Evolutionary conservation across 2,797 vertebrate species (phyloP).

Genomic region (Poeciliopsis gracilis): DNA sequence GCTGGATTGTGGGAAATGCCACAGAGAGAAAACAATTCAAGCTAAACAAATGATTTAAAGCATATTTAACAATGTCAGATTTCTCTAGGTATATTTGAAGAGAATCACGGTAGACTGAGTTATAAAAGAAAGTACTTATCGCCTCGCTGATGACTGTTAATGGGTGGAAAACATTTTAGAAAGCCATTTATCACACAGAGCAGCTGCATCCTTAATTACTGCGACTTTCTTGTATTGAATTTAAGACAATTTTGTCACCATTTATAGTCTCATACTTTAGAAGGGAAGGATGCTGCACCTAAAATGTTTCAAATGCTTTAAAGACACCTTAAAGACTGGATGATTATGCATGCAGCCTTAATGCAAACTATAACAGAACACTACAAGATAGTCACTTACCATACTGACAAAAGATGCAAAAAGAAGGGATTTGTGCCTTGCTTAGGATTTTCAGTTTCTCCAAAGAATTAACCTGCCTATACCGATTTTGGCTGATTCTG

Average conservation of each 20-base stretch:
- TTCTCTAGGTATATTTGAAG: conserved; percentile 37
- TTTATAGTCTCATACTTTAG: conserved; percentile 41
- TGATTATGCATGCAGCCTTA: conserved; percentile 12
- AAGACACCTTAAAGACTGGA: conserved; percentile 20
- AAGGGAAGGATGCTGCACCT: conserved; percentile 29
- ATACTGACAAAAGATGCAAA: background rate
- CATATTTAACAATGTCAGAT: conserved; percentile 34
- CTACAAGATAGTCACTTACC: background rate
- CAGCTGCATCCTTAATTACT: conserved; percentile 24
- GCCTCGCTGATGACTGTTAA: conserved; percentile 13
- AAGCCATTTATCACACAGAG: conserved; percentile 31
- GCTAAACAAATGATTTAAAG: conserved; percentile 54
- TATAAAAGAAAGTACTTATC: conserved; percentile 12
- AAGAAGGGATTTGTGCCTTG: background rate
- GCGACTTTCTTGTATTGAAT: conserved; percentile 31
- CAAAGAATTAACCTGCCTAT: background rate
- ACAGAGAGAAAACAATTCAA: conserved; percentile 32
- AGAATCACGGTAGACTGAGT: conserved; percentile 11
- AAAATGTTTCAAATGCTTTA: conserved; percentile 8
- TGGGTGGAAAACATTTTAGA: conserved; percentile 21
- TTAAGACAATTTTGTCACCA: conserved; percentile 26
- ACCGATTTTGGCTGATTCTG: background rate
- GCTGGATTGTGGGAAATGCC: conserved; percentile 38
- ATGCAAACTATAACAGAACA: background rate
- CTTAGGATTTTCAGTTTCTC: background rate